phyloP scores from a whole-genome alignment of 1,140 invertebrate species.

The Archivesica marissinica region DNA sequence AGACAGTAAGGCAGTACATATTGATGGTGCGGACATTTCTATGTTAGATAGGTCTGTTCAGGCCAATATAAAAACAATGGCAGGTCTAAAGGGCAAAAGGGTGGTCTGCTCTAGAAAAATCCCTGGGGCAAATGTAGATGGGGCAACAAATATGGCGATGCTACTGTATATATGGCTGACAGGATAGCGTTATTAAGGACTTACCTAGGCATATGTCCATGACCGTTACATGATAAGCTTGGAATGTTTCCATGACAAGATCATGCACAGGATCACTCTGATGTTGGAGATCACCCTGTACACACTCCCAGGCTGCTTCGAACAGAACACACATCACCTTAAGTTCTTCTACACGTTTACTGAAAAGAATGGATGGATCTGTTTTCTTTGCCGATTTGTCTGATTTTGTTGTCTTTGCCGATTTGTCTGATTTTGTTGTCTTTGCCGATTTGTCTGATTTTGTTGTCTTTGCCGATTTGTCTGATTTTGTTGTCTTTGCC shows the following conservation, averaged over 20 bases:
- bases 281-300: background rate
- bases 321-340: background rate
- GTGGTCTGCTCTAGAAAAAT: too few relatives aligned
- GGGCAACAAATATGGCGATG: too few relatives aligned
- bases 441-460: background rate
- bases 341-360: background rate
- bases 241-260: background rate
- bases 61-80: too few relatives aligned
- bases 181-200: background rate
- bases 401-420: background rate
- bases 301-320: conserved; percentile 2
- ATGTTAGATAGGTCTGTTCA: too few relatives aligned
- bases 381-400: background rate
- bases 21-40: too few relatives aligned
- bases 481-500: background rate
- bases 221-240: background rate
- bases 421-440: background rate
- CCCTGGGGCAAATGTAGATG: too few relatives aligned
- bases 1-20: too few relatives aligned
- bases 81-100: too few relatives aligned
- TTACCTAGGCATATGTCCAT: conserved; percentile 27
- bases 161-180: too few relatives aligned
- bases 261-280: background rate
- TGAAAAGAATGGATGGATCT: background rate
- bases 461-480: background rate